Evolutionary conservation across 2,797 vertebrate genomes (phyloP).

Genomic region (Octomys mimax): DNA sequence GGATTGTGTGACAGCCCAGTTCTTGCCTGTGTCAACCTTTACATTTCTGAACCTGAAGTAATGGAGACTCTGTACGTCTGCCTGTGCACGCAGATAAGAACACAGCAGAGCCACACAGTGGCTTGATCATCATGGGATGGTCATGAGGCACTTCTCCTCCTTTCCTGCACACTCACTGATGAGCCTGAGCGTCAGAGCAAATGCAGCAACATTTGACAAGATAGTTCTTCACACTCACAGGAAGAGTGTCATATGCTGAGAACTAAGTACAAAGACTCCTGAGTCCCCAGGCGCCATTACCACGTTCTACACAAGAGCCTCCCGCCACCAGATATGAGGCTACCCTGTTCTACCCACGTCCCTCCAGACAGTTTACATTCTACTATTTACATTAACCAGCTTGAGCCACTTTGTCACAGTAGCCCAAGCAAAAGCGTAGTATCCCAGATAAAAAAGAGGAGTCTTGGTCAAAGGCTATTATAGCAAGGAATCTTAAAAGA

Average conservation of each 20-base stretch:
- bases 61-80: not conserved
- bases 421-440: not conserved
- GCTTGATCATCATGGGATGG: not conserved
- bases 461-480: not conserved
- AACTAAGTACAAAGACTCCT: not conserved
- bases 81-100: not conserved
- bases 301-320: not conserved
- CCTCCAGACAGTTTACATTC: not conserved
- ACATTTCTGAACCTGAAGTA: not conserved
- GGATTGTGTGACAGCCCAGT: not conserved
- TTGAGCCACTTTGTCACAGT: not conserved
- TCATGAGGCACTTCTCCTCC: not conserved
- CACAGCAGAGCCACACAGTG: not conserved
- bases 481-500: not conserved
- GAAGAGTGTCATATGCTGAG: not conserved
- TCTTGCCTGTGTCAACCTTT: fast-evolving
- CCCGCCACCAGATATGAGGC: not conserved
- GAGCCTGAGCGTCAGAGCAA: not conserved
- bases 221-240: not conserved
- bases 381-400: not conserved
- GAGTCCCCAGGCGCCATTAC: not conserved
- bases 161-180: not conserved
- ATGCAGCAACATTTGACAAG: not conserved
- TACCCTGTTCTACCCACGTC: no score
- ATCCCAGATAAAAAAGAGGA: not conserved